Evolutionary conservation across 92 coral and sea anemone species (phyloP).

Genomic region (Isaurus tuberculatus): DNA sequence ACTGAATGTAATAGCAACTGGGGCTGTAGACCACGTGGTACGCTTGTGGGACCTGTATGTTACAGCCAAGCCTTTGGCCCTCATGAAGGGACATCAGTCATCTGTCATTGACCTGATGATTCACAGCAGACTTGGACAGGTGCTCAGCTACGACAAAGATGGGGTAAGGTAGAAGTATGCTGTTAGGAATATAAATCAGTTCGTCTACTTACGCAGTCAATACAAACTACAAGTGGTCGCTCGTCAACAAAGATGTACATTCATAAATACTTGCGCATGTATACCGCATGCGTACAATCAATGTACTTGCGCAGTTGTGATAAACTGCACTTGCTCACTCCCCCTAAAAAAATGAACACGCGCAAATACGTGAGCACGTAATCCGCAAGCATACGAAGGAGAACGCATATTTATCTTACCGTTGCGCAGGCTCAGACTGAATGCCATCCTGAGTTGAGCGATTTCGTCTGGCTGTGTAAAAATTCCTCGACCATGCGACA

Average conservation of each 20-base stretch:
- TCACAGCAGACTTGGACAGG: slow-evolving; percentile 76
- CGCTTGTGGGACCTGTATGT: slow-evolving; percentile 98
- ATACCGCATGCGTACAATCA: background rate
- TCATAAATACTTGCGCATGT: no score
- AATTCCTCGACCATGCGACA: no score
- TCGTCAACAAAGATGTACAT: background rate
- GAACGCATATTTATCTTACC: no score
- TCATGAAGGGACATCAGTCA: slow-evolving; percentile 91
- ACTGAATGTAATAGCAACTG: slow-evolving; percentile 87
- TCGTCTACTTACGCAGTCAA: background rate
- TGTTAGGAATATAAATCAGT: background rate
- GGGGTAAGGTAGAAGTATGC: slow-evolving; percentile 65
- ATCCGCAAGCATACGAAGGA: no score
- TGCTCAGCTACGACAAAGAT: slow-evolving; percentile 93
- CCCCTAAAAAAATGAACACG: background rate
- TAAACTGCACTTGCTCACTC: background rate
- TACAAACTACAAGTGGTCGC: no score
- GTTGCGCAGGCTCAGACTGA: no score
- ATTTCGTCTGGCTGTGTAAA: no score
- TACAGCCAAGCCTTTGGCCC: slow-evolving; percentile 90
- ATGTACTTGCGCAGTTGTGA: background rate
- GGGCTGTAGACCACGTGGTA: slow-evolving; percentile 96
- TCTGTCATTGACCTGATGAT: slow-evolving; percentile 87
- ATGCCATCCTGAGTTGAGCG: no score
- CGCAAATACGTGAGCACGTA: background rate